phyloP scores from a whole-genome alignment of 1,140 invertebrate species.

The Pseudomyrmex cubaensis region DNA sequence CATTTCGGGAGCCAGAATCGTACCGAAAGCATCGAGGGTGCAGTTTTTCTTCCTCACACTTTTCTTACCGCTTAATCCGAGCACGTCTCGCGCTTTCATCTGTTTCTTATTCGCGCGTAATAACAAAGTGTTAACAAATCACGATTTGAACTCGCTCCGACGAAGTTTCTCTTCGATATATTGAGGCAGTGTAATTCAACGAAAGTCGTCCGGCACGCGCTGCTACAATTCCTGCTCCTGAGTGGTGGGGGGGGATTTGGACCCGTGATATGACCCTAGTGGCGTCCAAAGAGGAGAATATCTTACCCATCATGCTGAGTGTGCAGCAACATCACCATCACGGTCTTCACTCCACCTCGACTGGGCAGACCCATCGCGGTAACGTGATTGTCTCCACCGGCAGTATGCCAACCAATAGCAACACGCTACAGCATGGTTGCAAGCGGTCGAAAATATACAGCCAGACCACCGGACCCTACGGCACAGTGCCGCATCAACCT shows the following conservation, averaged over 20 bases:
- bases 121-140: constrained; percentile 33
- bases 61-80: constrained; percentile 17
- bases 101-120: constrained; percentile 22
- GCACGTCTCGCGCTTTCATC: not conserved
- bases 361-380: constrained; percentile 75
- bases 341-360: constrained; percentile 65
- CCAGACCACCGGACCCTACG: constrained; percentile 83
- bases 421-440: constrained; percentile 68
- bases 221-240: constrained; percentile 61
- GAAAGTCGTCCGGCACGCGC: constrained; percentile 74
- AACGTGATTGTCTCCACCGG: constrained; percentile 82
- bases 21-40: constrained; percentile 77
- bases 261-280: constrained; percentile 83
- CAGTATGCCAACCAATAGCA: constrained; percentile 64
- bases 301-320: constrained; percentile 81
- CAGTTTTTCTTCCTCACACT: constrained; percentile 49
- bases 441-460: constrained; percentile 80
- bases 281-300: constrained; percentile 72
- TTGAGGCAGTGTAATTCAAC: constrained; percentile 56
- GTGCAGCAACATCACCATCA: constrained; percentile 81
- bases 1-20: constrained; percentile 85
- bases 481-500: constrained; percentile 86
- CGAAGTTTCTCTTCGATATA: constrained; percentile 45
- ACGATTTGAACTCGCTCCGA: not conserved
- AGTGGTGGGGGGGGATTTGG: constrained; percentile 60